Percentiles rank a stretch among this genome's conserved stretches.
phyloP scores from a whole-genome alignment of 2,113 vertebrate genomes.

The Guaruba guarouba region DNA sequence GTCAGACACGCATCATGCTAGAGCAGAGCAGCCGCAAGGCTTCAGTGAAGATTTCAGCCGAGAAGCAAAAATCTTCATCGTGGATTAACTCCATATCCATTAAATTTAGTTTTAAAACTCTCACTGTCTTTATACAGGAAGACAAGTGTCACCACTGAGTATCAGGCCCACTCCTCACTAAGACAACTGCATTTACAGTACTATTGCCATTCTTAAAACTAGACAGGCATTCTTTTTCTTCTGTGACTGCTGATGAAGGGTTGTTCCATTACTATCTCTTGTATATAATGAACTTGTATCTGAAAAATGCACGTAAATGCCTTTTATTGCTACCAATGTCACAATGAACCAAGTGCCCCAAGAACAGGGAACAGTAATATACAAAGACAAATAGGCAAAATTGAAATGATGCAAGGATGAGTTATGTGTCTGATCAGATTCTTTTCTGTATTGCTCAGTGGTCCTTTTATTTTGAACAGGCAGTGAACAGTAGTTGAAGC shows the following conservation, averaged over 20 bases:
- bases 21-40: rapidly evolving
- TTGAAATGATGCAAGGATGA: neutral
- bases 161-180: neutral
- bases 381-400: neutral
- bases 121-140: neutral
- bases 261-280: neutral
- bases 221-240: neutral
- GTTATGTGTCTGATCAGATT: neutral
- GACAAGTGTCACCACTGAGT: neutral
- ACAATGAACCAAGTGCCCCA: neutral
- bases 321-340: neutral
- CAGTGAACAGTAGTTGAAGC: neutral
- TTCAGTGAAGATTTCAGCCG: neutral
- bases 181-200: neutral
- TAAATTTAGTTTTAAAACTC: neutral
- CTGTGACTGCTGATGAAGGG: neutral
- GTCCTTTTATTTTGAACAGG: neutral
- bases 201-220: neutral
- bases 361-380: neutral
- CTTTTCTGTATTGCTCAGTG: neutral
- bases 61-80: neutral
- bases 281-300: neutral
- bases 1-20: rapidly evolving
- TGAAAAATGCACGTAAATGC: neutral
- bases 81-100: neutral